These are phyloP conservation scores for Carollia perspicillata DNA, from an alignment of 2,113 vertebrate genomes.

Conservation along the genomic window DNA sequence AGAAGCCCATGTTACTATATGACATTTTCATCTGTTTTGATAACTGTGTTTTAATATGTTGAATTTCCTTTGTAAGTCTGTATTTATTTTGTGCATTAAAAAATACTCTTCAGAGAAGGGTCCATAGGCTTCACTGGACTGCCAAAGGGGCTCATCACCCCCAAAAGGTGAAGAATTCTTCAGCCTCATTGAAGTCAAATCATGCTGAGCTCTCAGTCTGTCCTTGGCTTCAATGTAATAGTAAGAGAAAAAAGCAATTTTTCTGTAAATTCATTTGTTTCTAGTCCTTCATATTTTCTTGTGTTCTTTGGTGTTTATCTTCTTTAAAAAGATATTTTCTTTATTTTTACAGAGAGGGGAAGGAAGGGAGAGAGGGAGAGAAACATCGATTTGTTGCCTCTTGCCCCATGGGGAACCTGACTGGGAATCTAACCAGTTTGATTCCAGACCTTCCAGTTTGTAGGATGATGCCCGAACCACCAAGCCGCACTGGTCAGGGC, in stretches of 20 bases:
- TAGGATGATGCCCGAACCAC: too few species aligned
- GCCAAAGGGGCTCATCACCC: neutral
- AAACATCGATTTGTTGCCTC: too few species aligned
- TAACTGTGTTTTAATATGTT: neutral
- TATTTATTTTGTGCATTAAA: constrained; percentile 6
- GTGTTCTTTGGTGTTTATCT: neutral
- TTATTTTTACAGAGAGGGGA: too few species aligned
- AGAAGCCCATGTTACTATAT: neutral
- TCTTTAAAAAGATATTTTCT: too few species aligned
- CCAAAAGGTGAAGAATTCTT: neutral
- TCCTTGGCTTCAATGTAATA: neutral
- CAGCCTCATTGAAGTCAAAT: constrained; percentile 12
- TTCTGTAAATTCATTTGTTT: neutral
- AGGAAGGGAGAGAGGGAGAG: too few species aligned
- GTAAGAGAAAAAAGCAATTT: neutral
- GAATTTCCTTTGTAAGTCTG: neutral
- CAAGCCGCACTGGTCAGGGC: too few species aligned
- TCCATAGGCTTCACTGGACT: neutral
- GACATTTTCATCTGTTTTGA: neutral
- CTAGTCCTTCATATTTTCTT: neutral
- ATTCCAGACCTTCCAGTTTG: too few species aligned
- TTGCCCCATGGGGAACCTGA: too few species aligned
- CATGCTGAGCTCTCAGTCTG: neutral
- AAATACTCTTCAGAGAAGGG: constrained; percentile 1
- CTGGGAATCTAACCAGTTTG: too few species aligned